phyloP scores from a whole-genome alignment of 92 coral and sea anemone genomes.

The Desmophyllum pertusum region DNA sequence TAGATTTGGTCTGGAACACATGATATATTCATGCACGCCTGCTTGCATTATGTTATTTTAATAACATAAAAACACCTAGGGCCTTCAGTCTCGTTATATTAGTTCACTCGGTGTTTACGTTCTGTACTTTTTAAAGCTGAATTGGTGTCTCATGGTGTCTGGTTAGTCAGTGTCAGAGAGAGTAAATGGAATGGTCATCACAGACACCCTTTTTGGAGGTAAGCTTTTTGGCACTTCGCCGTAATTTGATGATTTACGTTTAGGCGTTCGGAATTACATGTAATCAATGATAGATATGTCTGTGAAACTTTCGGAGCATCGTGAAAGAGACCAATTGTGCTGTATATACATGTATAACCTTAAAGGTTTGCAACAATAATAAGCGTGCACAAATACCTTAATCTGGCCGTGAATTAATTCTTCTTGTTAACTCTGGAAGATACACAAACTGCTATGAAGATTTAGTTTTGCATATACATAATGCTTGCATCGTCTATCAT shows the following conservation, averaged over 20 bases:
- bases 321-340: neutral
- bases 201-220: neutral
- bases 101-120: neutral
- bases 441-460: too few relatives aligned
- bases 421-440: too few relatives aligned
- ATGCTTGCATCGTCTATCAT: neutral
- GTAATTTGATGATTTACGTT: neutral
- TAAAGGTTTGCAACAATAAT: neutral
- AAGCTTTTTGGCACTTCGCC: neutral
- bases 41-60: neutral
- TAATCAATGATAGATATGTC: neutral
- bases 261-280: neutral
- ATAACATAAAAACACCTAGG: neutral
- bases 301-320: neutral
- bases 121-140: neutral
- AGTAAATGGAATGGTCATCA: neutral
- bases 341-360: too few relatives aligned
- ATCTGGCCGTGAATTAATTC: neutral
- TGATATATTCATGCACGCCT: neutral
- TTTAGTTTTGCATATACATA: neutral
- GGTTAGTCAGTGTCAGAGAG: neutral
- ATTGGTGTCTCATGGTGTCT: neutral
- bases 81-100: neutral
- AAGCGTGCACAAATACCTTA: neutral
- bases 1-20: neutral